Evolutionary conservation across 92 coral and sea anemone species (phyloP), one percentile per base, ranked within the genome.

Genomic region (Phymanthus crucifer): DNA sequence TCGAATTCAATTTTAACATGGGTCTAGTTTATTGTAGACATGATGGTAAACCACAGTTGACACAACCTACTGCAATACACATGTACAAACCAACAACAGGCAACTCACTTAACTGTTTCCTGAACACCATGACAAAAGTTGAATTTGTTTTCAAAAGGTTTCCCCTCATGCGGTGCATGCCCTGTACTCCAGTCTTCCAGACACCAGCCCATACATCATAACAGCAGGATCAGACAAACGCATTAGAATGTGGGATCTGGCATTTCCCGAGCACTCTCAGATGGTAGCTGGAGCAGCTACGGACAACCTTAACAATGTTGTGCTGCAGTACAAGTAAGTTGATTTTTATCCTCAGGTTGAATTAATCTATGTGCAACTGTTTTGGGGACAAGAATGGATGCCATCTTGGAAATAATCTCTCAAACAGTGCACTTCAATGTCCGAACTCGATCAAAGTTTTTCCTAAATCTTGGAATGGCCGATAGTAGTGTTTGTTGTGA

Each of bases 161-260:
- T 93, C 99, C 18, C 98, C 99, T 31, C 91, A 93, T 73, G 98
- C 99, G 19, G 94, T 96, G 21, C 97, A 96, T 66, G 98, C 98
- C 64, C 80, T 96, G 45, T 93, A 84, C 84, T 91, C 99, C 18
- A 96, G 98, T 80, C 89, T 87, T 4, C 91, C 91, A 4, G 99
- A 93, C 66, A 77, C 90, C 74, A 94, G 96, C 77, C 99, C 97
- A 70, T 96, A 81, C 77, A 96, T 96, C 46, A 85, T 96, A 56
- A 96, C 99, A 40, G 99, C 99, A 64, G 99, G 99, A 76, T 96
- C 99, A 75, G 99, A 96, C 70, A 94, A 97, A 24, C 90, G 98
- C 50, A 93, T 96, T 65, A 93, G 99, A 45, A 89, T 96, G 56
- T 96, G 99, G 99, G 99, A 96, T 88, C 83, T 96, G 78, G 96